Evolutionary conservation across 37 sponge, comb jelly and placozoan species (phyloP).

Genomic region (Oopsacas minuta): DNA sequence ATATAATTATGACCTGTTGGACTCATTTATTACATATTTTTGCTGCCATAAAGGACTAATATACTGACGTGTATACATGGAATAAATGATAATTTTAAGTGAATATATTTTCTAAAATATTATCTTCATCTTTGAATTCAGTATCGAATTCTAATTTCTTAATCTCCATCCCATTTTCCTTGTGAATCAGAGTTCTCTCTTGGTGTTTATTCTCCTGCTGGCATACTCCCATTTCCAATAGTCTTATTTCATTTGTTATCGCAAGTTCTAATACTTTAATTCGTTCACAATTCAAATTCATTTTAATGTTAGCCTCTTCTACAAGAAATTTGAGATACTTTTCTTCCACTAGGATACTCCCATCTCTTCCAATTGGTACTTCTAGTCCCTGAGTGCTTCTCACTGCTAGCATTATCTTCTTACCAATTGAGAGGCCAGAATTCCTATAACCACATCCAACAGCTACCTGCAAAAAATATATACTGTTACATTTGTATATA

Average conservation of each 20-base stretch:
- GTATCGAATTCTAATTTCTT: not conserved
- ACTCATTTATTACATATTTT: too few species aligned
- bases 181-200: not conserved
- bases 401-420: slow-evolving; percentile 57
- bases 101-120: slow-evolving; percentile 10
- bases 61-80: too few species aligned
- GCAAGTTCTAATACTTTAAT: not conserved
- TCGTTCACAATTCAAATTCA: not conserved
- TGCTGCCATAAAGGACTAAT: too few species aligned
- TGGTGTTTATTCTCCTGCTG: not conserved
- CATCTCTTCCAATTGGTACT: slow-evolving; percentile 41
- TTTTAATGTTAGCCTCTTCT: not conserved
- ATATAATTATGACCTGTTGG: too few species aligned
- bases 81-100: too few species aligned
- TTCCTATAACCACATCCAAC: slow-evolving; percentile 63
- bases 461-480: slow-evolving; percentile 25
- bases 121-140: not conserved
- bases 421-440: slow-evolving; percentile 66
- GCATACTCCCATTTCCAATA: not conserved
- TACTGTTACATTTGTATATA: too few species aligned
- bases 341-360: slow-evolving; percentile 32
- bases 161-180: not conserved
- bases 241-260: not conserved
- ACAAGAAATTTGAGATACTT: slow-evolving; percentile 18
- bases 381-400: slow-evolving; percentile 59